Conservation (phyloP, 64 coral and sea anemone species). For the Montipora foliosa region DNA sequence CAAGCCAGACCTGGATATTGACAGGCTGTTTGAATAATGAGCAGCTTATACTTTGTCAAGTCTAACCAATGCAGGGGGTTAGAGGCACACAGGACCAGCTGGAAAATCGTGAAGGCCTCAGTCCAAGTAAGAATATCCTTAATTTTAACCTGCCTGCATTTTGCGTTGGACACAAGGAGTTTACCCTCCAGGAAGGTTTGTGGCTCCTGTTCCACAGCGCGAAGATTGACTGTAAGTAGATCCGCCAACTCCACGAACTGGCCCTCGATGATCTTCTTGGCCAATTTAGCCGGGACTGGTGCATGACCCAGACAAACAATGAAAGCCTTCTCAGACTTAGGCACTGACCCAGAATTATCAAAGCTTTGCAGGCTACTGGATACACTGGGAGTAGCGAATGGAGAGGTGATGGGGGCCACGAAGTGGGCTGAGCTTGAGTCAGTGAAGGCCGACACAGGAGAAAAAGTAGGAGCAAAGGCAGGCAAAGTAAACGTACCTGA, state of each 20-base stretch:
- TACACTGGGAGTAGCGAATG: neutral
- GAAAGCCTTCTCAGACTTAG: conserved; percentile 2
- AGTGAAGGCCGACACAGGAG: neutral
- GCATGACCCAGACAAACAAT: conserved; percentile 20
- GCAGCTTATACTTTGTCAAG: neutral
- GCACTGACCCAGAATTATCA: neutral
- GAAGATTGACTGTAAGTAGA: conserved; percentile 6
- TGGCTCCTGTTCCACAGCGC: neutral
- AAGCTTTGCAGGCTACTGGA: neutral
- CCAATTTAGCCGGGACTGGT: neutral
- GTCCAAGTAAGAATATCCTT: neutral
- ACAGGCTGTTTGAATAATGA: neutral
- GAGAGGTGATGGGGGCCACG: neutral
- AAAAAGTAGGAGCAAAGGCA: neutral
- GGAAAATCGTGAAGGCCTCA: neutral
- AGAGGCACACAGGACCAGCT: neutral
- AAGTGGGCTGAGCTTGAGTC: neutral
- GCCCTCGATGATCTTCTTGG: neutral
- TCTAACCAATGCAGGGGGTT: neutral
- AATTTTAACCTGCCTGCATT: neutral
- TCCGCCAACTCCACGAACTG: conserved; percentile 17
- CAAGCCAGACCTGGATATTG: neutral
- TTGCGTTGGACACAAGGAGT: neutral
- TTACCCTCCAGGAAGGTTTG: neutral
- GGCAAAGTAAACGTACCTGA: conserved; percentile 19